Base-by-base conservation (phyloP, 2,113 vertebrate genomes). In the Connochaetes taurinus region DNA sequence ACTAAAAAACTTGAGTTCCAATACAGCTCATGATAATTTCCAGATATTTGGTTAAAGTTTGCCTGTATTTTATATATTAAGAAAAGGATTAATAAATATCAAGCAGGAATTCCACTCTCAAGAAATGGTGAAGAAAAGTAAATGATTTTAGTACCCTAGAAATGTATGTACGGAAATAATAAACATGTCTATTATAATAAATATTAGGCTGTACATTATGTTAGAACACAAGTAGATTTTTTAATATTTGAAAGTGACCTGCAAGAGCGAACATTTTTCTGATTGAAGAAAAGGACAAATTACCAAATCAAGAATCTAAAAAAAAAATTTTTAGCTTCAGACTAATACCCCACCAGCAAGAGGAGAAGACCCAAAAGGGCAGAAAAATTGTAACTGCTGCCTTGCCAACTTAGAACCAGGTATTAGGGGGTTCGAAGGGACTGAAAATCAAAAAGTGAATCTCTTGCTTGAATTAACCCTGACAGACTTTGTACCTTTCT, bases 31-130 rank as follows among this genome's bases (percentile, higher is more conserved):
- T 45, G 36, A 81, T 83, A 62, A 92, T 60, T 87, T 87, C 12
- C 36, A 96, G 36, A 60, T 15, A 90, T 53, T 21, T 74, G 43
- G 27, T 58, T 87, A 36, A 78, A 64, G 17, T 88, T 60, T 27
- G 27, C 31, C 36, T 81, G 52, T 91, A 50, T 40, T 84, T 78
- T 64, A 83, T 43, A 14, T 64, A 90, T 76, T 94, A 87, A 95
- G 81, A 87, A 93, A 14, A 97, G 33, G 87, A 97, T 82, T 91
- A 86, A 52, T 64, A 93, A 76, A 27, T 89, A 92, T 60, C 67
- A 96, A 60, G 21, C 29, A 17, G 82, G 74, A 96, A 83, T 40
- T 74, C 31, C 3, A 33, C 13, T 14, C 64, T 96, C 60, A 83
- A 60, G 40, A 94, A 96, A 94, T 60, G 14, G 33, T 89, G 15